These are phyloP conservation scores for Lordiphosa andalusiaca DNA, from an alignment of 2,888 invertebrate species.

Conservation along the genomic window DNA sequence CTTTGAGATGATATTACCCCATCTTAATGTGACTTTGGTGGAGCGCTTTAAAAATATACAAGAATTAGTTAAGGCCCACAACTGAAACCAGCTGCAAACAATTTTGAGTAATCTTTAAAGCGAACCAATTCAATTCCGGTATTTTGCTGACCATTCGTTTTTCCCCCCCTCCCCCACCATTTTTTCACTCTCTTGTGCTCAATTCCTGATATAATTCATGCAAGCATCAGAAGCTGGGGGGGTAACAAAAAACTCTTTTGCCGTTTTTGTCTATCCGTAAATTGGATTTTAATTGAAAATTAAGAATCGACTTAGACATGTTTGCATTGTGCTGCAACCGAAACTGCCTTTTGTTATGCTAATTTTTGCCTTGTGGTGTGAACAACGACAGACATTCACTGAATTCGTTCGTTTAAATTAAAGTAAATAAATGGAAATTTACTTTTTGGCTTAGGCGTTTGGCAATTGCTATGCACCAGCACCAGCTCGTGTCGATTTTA, in stretches of 20 bases:
- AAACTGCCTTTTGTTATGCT: slow-evolving; percentile 67
- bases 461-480: slow-evolving; percentile 36
- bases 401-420: slow-evolving; percentile 48
- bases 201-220: too few species aligned
- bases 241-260: slow-evolving; percentile 14
- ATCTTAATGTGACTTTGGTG: too few species aligned
- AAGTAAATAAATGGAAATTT: slow-evolving; percentile 72
- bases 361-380: slow-evolving; percentile 55
- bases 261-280: slow-evolving; percentile 58
- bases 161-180: too few species aligned
- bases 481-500: slow-evolving; percentile 45
- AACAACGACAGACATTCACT: slow-evolving; percentile 27
- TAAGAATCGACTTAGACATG: slow-evolving; percentile 75
- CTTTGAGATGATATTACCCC: too few species aligned
- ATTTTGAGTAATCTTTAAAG: too few species aligned
- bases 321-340: slow-evolving; percentile 65
- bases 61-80: too few species aligned
- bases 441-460: slow-evolving; percentile 67
- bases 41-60: too few species aligned
- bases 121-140: too few species aligned
- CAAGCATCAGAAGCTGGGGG: too few species aligned
- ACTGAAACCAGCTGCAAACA: too few species aligned
- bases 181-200: too few species aligned
- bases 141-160: too few species aligned
- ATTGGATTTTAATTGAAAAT: slow-evolving; percentile 76